Conservation (phyloP, 2,113 vertebrate genomes). For the Rhinoptilus africanus region DNA sequence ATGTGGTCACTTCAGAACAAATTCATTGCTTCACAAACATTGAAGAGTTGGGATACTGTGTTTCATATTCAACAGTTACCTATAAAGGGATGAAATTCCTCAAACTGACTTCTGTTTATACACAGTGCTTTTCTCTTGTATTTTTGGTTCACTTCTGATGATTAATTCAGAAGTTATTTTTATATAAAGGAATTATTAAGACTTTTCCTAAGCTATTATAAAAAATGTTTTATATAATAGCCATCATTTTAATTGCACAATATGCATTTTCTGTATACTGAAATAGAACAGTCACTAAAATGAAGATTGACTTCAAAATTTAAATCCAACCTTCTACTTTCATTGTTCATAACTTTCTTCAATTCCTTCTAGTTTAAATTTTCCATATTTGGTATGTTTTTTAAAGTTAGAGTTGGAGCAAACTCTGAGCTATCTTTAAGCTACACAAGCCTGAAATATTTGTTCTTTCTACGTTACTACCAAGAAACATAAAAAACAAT, state of each 20-base stretch:
- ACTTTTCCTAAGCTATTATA: neutral
- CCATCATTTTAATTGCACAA: neutral
- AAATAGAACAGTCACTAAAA: neutral
- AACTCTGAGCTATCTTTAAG: neutral
- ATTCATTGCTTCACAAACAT: neutral
- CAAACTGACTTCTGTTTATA: neutral
- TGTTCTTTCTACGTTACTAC: neutral
- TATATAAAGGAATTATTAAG: neutral
- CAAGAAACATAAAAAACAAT: neutral
- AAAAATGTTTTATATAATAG: neutral
- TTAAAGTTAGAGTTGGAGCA: neutral
- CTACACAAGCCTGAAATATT: neutral
- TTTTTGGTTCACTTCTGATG: neutral
- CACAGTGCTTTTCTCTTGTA: neutral
- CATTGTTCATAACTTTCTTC: neutral
- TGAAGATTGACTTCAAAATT: neutral
- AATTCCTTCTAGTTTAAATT: neutral
- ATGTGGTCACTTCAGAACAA: neutral
- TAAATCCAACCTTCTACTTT: neutral
- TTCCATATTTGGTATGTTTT: neutral
- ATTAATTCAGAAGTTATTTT: neutral
- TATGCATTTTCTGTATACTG: neutral
- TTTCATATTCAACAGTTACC: rapidly evolving
- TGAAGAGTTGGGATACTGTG: neutral
- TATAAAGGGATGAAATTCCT: neutral